Percentiles rank a stretch among this genome's conserved stretches.
Conservation (phyloP, 2,797 vertebrate species). For the Mormyrops attenuatus region DNA sequence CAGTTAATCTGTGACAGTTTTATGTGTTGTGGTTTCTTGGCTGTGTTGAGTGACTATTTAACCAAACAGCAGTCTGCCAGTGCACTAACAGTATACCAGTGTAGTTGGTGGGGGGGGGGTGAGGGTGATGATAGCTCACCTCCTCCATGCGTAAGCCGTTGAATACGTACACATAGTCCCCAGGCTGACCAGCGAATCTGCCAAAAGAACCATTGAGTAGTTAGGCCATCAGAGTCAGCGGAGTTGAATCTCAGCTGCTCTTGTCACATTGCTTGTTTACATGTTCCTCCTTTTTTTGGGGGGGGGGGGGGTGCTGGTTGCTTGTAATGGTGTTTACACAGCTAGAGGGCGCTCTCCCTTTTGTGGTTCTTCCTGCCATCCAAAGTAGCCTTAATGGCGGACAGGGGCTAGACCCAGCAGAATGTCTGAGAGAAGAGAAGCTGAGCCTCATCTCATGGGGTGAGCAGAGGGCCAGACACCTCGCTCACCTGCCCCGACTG, state of each 20-base stretch:
- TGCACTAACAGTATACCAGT: neutral
- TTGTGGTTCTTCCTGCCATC: neutral
- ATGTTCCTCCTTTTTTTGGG: neutral
- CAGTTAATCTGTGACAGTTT: neutral
- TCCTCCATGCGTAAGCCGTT: constrained; percentile 91
- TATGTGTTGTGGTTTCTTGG: neutral
- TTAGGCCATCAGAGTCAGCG: neutral
- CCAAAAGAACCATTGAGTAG: neutral
- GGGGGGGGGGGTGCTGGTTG: neutral
- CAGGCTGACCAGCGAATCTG: constrained; percentile 90
- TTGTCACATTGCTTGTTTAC: neutral
- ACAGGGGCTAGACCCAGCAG: neutral
- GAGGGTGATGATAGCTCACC: constrained; percentile 53
- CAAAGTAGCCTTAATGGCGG: constrained; percentile 8
- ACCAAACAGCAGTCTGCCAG: neutral
- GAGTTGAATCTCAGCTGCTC: neutral
- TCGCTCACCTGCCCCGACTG: neutral
- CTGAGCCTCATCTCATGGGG: neutral
- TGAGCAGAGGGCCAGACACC: neutral
- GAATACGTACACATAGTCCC: constrained; percentile 87
- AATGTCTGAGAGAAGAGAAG: neutral
- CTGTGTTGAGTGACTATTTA: neutral
- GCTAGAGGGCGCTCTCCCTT: neutral
- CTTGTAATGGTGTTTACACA: constrained; percentile 10
- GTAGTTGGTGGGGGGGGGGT: neutral